Evolutionary conservation across 2,888 invertebrate species (phyloP), one percentile per base, ranked within the genome.

Genomic region (Myopa tessellatipennis): DNA sequence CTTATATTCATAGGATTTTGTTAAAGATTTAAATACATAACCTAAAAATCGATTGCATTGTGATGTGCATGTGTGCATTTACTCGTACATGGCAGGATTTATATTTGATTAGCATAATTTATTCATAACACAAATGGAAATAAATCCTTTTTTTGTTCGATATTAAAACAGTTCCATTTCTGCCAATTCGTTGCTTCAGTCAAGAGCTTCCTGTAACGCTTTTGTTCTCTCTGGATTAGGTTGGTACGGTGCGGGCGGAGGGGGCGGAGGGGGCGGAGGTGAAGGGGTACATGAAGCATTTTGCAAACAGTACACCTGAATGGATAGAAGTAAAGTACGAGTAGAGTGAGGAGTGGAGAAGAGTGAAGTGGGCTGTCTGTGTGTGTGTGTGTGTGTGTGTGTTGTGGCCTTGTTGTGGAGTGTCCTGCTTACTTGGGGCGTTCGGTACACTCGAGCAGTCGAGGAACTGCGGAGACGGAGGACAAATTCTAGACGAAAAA

Each of bases 31-130:
- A 26, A 26, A 26, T 26, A 26, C 26, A 26, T 26, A 2, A 26
- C 1, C 26, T 26, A 26, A 26, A 26, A 26, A 26, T 26, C 26
- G 26, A 26, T 26, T 26, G 26, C 26, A 26, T 26, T 26, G 26
- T 26, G 26, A 26, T 26, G 26, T 26, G 26, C 26, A 26, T 26
- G 26, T 26, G 26, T 26, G 26, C 26, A 26, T 26, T 1, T 26
- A 1, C 26, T 26, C 26, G 26, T 26, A 26, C 26, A 26, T 26
- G 26, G 26, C 26, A 50, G 0, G 61, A 63, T 63, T 63, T 63
- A n/a, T 18, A 63, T 69, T 69, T 70, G 70, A 70, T 70, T 70
- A 55, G 36, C 36, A 70, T 70, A 70, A 70, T 70, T 70, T 70
- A 70, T 70, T 55, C 55, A 70, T 36, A 70, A 55, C 55, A 45